Conservation (phyloP, 2,888 invertebrate species). For the Eupeodes latifasciatus region DNA sequence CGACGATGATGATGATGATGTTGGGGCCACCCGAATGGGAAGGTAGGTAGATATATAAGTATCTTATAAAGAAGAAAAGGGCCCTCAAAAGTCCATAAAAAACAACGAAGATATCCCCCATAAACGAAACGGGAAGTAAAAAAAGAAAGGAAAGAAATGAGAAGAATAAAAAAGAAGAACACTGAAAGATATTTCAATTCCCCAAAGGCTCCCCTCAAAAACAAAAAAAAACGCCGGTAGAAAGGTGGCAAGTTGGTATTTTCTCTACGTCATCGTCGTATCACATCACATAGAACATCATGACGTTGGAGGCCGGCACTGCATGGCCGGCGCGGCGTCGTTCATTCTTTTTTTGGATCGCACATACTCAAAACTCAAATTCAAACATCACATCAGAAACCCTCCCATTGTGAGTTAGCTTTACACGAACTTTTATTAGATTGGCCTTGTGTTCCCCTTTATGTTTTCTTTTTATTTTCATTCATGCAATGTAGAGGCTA, state of each 20-base stretch:
- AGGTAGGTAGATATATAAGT: not conserved
- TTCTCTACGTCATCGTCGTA: constrained; percentile 26
- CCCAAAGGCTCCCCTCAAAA: constrained; percentile 50
- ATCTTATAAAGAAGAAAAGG: not conserved
- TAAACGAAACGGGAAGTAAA: constrained; percentile 65
- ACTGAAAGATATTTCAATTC: constrained; percentile 63
- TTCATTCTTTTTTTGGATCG: constrained; percentile 60
- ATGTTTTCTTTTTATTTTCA: constrained; percentile 19
- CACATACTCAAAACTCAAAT: constrained; percentile 14
- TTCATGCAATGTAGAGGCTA: not conserved
- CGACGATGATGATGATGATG: too few species aligned
- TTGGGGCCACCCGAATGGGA: constrained; percentile 55
- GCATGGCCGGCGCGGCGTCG: not conserved
- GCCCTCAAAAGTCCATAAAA: constrained; percentile 56
- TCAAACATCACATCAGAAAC: constrained; percentile 29
- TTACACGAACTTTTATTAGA: constrained; percentile 69
- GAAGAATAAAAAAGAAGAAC: constrained; percentile 39
- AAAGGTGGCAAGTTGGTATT: constrained; percentile 24
- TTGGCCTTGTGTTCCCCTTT: constrained; percentile 76
- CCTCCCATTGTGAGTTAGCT: constrained; percentile 70
- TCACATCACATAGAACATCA: not conserved
- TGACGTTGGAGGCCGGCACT: not conserved
- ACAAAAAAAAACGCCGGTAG: constrained; percentile 22
- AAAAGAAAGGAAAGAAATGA: constrained; percentile 21
- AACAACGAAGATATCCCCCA: constrained; percentile 47